These are phyloP conservation scores for Dynastes maya DNA, from an alignment of 2,888 invertebrate genomes.

Conservation along the genomic window DNA sequence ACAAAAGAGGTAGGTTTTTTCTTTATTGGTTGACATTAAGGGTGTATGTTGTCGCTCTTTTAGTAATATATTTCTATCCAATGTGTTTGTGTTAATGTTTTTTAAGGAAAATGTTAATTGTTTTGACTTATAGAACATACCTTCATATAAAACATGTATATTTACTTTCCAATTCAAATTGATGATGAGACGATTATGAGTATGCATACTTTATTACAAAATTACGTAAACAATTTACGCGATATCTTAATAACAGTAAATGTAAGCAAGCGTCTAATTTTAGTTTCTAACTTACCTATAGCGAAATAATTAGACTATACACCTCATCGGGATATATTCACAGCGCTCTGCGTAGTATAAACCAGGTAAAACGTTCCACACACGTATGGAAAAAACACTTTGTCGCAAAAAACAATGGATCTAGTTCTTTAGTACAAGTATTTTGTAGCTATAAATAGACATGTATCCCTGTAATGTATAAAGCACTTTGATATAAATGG, in stretches of 20 bases:
- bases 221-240: slow-evolving; percentile 26
- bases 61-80: too few relatives aligned
- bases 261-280: slow-evolving; percentile 35
- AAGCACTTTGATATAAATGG: slow-evolving; percentile 33
- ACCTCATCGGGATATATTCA: slow-evolving; percentile 15
- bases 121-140: not conserved
- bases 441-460: slow-evolving; percentile 12
- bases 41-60: too few relatives aligned
- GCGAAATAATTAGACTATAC: slow-evolving; percentile 27
- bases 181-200: not conserved
- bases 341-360: not conserved
- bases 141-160: not conserved
- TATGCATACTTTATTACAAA: not conserved
- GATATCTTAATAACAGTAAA: not conserved
- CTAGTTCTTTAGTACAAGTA: not conserved
- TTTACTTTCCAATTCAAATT: not conserved
- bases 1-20: too few relatives aligned
- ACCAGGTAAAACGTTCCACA: slow-evolving; percentile 12
- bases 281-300: slow-evolving; percentile 25
- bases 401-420: not conserved
- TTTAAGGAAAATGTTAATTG: not conserved
- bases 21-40: too few relatives aligned
- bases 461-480: slow-evolving; percentile 37
- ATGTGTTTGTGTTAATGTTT: not conserved
- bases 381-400: not conserved